Percentiles rank a stretch among this genome's conserved stretches.
Evolutionary conservation across 2,797 vertebrate genomes (phyloP).

Genomic region (Enteromius unitaeniatus): DNA sequence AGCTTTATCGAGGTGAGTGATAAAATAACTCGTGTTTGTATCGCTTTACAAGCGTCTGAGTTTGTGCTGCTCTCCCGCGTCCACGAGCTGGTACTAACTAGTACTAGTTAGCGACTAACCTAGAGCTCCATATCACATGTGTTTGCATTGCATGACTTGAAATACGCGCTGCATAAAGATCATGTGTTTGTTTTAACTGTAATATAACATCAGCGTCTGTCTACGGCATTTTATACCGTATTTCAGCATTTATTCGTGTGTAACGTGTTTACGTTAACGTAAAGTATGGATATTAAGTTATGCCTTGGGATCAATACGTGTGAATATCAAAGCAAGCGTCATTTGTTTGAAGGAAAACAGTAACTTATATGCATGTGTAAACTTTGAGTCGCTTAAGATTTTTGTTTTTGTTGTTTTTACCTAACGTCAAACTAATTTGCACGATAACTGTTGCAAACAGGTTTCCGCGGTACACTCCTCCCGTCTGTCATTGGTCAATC

Average conservation of each 20-base stretch:
- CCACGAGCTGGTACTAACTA: background rate
- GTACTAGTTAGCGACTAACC: background rate
- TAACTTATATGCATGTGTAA: background rate
- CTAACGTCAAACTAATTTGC: background rate
- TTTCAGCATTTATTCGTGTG: too few species aligned
- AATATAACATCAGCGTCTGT: background rate
- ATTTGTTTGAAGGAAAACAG: background rate
- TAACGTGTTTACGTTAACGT: too few species aligned
- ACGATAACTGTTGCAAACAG: background rate
- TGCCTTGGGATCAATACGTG: background rate
- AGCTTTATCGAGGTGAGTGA: background rate
- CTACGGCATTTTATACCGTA: too few species aligned
- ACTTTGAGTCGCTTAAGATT: background rate
- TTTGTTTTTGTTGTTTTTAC: background rate
- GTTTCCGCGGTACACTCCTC: background rate
- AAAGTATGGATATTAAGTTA: background rate
- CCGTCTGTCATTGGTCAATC: background rate
- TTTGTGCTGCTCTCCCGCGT: conserved; percentile 47
- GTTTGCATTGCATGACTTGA: background rate
- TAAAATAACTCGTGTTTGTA: accelerated
- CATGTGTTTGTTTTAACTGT: too few species aligned
- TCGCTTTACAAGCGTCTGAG: background rate
- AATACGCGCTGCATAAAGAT: background rate
- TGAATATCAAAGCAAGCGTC: too few species aligned
- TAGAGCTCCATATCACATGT: background rate